Evolutionary conservation across 2,113 vertebrate genomes (phyloP).

Genomic region (Zapus hudsonius): DNA sequence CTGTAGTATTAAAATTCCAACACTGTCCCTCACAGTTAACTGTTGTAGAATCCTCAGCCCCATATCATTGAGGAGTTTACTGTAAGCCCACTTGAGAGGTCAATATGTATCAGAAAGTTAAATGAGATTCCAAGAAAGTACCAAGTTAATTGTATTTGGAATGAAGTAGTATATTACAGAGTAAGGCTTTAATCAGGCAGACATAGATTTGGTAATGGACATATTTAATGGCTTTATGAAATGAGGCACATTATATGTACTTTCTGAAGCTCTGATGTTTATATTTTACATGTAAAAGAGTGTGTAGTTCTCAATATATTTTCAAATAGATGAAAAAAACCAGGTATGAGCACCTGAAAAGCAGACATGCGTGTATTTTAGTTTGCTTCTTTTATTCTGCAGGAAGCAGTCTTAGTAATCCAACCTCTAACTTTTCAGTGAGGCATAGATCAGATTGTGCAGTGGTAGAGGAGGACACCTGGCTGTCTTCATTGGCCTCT

Average conservation of each 20-base stretch:
- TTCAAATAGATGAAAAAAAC: background rate
- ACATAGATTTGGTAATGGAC: background rate
- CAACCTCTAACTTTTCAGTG: no score
- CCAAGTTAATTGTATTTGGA: background rate
- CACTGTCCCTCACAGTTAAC: background rate
- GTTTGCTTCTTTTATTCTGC: background rate
- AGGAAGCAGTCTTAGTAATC: background rate
- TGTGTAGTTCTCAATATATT: background rate
- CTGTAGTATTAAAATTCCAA: background rate
- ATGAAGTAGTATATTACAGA: background rate
- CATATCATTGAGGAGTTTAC: background rate
- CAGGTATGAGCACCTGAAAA: background rate
- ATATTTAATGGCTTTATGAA: background rate
- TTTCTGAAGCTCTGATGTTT: background rate
- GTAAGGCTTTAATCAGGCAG: background rate
- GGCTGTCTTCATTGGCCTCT: no score
- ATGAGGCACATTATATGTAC: background rate
- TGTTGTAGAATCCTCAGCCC: background rate
- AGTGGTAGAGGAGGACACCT: no score
- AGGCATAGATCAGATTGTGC: no score
- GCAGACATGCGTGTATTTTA: background rate
- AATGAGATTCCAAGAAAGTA: background rate
- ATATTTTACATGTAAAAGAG: slow-evolving; percentile 15
- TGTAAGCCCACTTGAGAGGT: background rate
- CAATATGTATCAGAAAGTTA: background rate